A percentile compares a stretch with the other conserved stretches of the same genome.
phyloP scores from a whole-genome alignment of 2,113 vertebrate genomes.

The Pterocles burchelli region DNA sequence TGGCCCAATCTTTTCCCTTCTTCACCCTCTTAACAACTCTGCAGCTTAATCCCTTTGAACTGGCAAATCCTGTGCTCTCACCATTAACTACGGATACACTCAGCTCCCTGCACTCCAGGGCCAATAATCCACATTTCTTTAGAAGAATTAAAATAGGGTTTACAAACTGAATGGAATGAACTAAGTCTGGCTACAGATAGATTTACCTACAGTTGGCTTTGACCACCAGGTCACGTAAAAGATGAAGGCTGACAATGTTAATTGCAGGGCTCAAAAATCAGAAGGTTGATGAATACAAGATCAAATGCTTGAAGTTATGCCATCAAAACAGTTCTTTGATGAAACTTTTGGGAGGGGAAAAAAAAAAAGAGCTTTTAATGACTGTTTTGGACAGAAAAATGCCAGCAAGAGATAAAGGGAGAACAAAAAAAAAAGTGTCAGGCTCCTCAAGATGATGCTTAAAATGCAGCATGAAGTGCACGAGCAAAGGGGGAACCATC shows the following conservation, averaged over 20 bases:
- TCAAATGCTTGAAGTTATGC: conserved; percentile 24
- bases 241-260: neutral
- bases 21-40: neutral
- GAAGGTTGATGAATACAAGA: conserved; percentile 11
- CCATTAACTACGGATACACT: neutral
- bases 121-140: neutral
- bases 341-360: neutral
- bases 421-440: neutral
- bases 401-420: neutral
- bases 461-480: neutral
- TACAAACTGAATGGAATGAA: conserved; percentile 15
- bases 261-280: conserved; percentile 20
- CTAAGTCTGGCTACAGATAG: neutral
- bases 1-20: neutral
- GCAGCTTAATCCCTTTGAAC: neutral
- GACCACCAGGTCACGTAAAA: neutral
- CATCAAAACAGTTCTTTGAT: neutral
- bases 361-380: neutral
- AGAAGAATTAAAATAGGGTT: neutral
- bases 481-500: neutral
- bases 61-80: neutral
- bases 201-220: neutral
- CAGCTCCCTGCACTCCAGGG: neutral
- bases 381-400: neutral
- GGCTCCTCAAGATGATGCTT: neutral